phyloP scores from a whole-genome alignment of 2,888 invertebrate genomes.

The Antitype chi region DNA sequence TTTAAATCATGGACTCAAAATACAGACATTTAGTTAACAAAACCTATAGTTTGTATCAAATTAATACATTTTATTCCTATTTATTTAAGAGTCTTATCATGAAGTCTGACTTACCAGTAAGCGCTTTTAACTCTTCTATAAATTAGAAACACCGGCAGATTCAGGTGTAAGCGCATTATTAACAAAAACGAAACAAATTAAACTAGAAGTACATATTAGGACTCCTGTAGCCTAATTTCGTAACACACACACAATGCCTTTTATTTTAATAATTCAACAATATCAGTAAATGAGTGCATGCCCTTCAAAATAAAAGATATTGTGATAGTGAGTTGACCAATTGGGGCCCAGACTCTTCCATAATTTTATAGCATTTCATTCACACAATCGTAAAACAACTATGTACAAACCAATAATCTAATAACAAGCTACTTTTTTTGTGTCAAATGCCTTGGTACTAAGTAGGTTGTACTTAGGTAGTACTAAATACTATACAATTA shows the following conservation, averaged over 20 bases:
- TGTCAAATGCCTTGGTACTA: constrained; percentile 10
- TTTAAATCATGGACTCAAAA: constrained; percentile 32
- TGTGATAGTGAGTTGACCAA: background rate
- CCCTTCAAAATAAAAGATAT: background rate
- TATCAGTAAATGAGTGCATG: background rate
- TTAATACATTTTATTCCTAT: constrained; percentile 1
- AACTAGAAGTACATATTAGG: background rate
- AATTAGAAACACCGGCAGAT: background rate
- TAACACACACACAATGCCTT: background rate
- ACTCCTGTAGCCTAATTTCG: background rate
- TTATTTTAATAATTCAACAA: background rate
- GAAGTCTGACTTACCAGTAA: background rate
- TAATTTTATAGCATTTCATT: constrained; percentile 37
- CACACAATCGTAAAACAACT: constrained; percentile 44
- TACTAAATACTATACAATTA: constrained; percentile 41
- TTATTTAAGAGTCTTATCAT: background rate
- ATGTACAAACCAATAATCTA: constrained; percentile 55
- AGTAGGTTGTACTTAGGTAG: background rate
- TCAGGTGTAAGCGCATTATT: background rate
- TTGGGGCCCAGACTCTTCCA: background rate
- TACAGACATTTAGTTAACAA: constrained; percentile 25
- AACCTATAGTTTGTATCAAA: constrained; percentile 5
- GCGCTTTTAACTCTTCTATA: background rate
- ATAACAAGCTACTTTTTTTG: constrained; percentile 33
- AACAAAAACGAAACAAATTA: background rate